phyloP scores from a whole-genome alignment of 2,113 vertebrate genomes.

The Panthera uncia region DNA sequence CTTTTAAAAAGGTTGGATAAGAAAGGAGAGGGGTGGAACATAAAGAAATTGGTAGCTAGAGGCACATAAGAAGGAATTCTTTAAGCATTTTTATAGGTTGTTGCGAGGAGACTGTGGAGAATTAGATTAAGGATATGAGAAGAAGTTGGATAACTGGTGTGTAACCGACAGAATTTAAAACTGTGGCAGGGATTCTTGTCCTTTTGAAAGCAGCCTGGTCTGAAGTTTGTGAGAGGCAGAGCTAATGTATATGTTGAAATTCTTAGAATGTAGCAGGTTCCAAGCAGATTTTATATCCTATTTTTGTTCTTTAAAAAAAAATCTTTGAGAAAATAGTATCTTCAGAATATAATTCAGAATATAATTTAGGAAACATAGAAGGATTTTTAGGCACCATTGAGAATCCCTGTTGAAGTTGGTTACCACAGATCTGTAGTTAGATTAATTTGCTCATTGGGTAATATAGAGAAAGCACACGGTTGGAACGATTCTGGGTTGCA shows the following conservation, averaged over 20 bases:
- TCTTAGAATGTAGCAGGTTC: not conserved
- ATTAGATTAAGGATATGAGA: not conserved
- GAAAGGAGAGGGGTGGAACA: not conserved
- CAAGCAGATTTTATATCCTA: not conserved
- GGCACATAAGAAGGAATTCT: not conserved
- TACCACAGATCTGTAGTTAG: not conserved
- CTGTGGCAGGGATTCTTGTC: not conserved
- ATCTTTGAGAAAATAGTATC: not conserved
- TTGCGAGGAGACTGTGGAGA: not conserved
- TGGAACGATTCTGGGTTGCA: not conserved
- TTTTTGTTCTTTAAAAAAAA: not conserved
- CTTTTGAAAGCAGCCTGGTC: not conserved
- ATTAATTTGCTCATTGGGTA: not conserved
- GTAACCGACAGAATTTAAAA: not conserved
- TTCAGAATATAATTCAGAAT: not conserved
- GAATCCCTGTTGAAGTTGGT: not conserved
- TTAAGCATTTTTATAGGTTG: not conserved
- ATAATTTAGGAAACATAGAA: not conserved
- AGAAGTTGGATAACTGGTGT: not conserved
- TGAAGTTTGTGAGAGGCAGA: not conserved
- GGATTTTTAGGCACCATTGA: conserved; percentile 1
- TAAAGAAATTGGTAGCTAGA: not conserved
- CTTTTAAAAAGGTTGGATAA: not conserved
- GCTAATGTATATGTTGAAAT: not conserved
- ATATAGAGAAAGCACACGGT: not conserved